Evolutionary conservation across 2,113 vertebrate species (phyloP), one percentile per base, ranked within the genome.

Genomic region (Dissostichus mawsoni): DNA sequence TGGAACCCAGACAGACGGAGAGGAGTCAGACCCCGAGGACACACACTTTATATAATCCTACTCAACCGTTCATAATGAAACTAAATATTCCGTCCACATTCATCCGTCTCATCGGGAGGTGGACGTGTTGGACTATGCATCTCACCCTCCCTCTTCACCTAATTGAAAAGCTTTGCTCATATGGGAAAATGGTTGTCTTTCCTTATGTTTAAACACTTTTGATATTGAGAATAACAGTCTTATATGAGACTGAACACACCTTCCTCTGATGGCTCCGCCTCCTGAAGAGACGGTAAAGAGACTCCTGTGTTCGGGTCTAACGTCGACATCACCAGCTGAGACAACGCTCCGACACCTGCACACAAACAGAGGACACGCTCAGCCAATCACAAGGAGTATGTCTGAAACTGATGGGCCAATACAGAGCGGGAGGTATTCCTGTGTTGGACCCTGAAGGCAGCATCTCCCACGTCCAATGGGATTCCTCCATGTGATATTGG

Each of bases 331-430:
- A 92, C 85, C 55, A 90, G 56, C 62, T 51, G 78, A 12, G 90
- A 90, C 58, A 92, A 47, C 0, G 45, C 80, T 11, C 66, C 82
- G 16, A 91, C 70, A 89, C 92, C 92, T 93, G 75, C 33, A 87
- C 61, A 85, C 10, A 50, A 65, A 68, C 56, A 77, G 14, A 1
- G 47, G 8, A 7, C 44, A 23, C n/a, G 56, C 9, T 57, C 33
- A 20, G 10, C 8, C 68, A 23, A 12, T 13, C 36, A 41, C 8
- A 17, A 36, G 13, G 5, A 52, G 12, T 36, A 36, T 36, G 36
- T 36, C 36, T 36, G 36, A 36, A 36, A 36, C n/a, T 14, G 11
- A 16, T 25, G 12, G 8, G 7, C 12, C 44, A 64, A 45, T 48
- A 23, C 36, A 29, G 20, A 20, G 53, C 53, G 36, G 36, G 5